phyloP scores from a whole-genome alignment of 1,140 invertebrate genomes.

The Bathynomus jamesi region DNA sequence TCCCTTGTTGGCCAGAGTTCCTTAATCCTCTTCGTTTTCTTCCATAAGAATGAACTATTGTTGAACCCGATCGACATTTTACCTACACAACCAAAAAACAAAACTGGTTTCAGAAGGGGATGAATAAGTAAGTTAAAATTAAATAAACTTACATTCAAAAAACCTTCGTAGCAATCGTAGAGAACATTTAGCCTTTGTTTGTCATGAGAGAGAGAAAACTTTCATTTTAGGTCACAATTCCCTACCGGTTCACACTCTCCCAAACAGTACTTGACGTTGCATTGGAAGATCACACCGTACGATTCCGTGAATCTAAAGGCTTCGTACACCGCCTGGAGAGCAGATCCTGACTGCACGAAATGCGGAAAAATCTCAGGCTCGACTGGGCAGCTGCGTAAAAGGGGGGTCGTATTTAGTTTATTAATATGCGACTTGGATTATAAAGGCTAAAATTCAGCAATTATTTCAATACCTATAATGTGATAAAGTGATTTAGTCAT shows the following conservation, averaged over 20 bases:
- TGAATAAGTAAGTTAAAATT: too few species aligned
- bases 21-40: slow-evolving; percentile 65
- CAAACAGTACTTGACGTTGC: slow-evolving; percentile 91
- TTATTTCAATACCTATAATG: too few species aligned
- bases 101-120: slow-evolving; percentile 80
- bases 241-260: slow-evolving; percentile 86
- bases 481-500: too few species aligned
- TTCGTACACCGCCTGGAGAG: slow-evolving; percentile 82
- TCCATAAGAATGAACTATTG: slow-evolving; percentile 81
- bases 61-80: slow-evolving; percentile 54
- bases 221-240: too few species aligned
- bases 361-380: slow-evolving; percentile 87
- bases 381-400: slow-evolving; percentile 66
- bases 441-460: too few species aligned
- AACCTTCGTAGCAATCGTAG: too few species aligned
- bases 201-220: too few species aligned
- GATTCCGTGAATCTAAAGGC: slow-evolving; percentile 93
- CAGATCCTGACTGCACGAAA: slow-evolving; percentile 74
- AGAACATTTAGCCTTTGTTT: too few species aligned
- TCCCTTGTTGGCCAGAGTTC: slow-evolving; percentile 42
- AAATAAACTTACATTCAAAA: too few species aligned
- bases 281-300: slow-evolving; percentile 93
- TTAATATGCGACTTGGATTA: too few species aligned
- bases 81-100: slow-evolving; percentile 51
- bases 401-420: too few species aligned